Conservation (phyloP, 2,797 vertebrate species). For the Pseudochromis fuscus region DNA sequence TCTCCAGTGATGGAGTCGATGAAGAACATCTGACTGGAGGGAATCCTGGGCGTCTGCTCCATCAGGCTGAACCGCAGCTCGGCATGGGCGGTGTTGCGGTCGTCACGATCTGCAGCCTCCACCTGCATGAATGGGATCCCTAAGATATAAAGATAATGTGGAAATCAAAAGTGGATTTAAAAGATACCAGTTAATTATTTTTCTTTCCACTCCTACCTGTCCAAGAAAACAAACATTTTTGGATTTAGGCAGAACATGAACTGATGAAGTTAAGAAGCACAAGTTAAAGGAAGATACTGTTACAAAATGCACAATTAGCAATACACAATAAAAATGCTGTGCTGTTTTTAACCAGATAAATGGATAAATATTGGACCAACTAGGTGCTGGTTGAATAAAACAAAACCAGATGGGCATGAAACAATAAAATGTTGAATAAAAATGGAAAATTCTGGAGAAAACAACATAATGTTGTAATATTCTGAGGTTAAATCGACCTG, state of each 20-base stretch:
- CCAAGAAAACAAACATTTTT: neutral
- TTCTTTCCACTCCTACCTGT: neutral
- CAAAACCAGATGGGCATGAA: too few relatives aligned
- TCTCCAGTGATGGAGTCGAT: slow-evolving; percentile 81
- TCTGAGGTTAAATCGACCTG: too few relatives aligned
- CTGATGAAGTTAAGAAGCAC: too few relatives aligned
- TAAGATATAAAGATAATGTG: slow-evolving; percentile 45
- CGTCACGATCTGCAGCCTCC: slow-evolving; percentile 82
- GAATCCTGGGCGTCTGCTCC: slow-evolving; percentile 85
- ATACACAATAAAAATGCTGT: too few relatives aligned
- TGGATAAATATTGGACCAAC: too few relatives aligned
- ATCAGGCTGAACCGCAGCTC: slow-evolving; percentile 87
- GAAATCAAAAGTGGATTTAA: neutral
- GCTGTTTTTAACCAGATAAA: too few relatives aligned
- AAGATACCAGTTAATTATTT: neutral
- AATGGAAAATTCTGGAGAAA: too few relatives aligned
- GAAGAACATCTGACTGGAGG: slow-evolving; percentile 85
- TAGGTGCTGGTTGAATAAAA: too few relatives aligned
- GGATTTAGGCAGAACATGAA: too few relatives aligned
- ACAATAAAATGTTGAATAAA: too few relatives aligned
- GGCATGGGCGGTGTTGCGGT: slow-evolving; percentile 84
- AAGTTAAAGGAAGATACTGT: slow-evolving; percentile 1
- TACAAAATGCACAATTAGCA: neutral
- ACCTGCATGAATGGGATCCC: slow-evolving; percentile 88
- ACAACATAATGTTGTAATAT: too few relatives aligned